Percentiles rank a stretch among this genome's conserved stretches.
These are phyloP conservation scores for Stictocephala bisonia DNA, from an alignment of 2,888 invertebrate species.

Conservation along the genomic window DNA sequence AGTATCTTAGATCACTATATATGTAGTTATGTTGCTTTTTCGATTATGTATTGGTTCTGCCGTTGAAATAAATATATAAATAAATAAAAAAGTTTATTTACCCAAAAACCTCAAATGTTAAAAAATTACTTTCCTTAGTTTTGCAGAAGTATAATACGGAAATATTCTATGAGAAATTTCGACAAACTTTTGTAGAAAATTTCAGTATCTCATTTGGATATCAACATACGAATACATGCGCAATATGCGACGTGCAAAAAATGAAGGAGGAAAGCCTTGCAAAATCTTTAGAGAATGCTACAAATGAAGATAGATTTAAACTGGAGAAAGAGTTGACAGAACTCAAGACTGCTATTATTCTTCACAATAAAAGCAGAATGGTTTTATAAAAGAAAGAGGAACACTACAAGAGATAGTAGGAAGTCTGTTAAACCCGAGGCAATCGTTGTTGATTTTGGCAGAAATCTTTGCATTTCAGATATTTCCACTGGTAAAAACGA, in stretches of 20 bases:
- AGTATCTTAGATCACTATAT: no score
- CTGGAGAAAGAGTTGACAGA: no score
- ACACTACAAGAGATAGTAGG: no score
- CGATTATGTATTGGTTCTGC: no score
- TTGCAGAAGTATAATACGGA: not conserved
- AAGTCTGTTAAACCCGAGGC: no score
- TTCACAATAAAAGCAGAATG: not conserved
- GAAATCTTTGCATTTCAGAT: no score
- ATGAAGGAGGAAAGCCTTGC: not conserved
- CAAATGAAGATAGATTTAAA: no score
- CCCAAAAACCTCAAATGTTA: conserved; percentile 3
- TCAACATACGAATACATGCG: not conserved
- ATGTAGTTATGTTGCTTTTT: no score
- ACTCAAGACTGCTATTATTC: not conserved
- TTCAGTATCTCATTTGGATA: not conserved
- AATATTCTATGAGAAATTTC: not conserved
- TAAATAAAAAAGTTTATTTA: conserved; percentile 4
- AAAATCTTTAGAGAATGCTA: no score
- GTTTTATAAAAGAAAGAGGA: not conserved
- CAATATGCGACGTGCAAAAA: not conserved
- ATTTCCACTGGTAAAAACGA: no score
- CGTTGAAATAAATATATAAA: no score
- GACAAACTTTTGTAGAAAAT: not conserved
- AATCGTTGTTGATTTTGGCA: no score
- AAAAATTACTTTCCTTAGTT: not conserved